Percentiles rank a stretch among this genome's conserved stretches.
These are phyloP conservation scores for Philonicus albiceps DNA, from an alignment of 2,888 invertebrate genomes.

Conservation along the genomic window DNA sequence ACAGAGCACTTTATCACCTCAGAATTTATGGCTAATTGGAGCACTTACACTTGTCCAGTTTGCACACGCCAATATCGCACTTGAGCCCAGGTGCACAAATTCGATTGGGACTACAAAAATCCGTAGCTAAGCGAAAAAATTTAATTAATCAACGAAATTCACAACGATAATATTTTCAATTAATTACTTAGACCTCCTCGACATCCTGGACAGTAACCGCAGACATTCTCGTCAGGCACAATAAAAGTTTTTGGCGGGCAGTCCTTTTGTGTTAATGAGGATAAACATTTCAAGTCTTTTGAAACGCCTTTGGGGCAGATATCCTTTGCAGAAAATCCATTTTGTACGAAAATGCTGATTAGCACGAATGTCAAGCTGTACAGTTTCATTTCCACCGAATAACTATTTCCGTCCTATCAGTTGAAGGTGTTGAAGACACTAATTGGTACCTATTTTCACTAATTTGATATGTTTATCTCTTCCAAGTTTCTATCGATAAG, in stretches of 20 bases:
- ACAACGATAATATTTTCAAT: conserved; percentile 30
- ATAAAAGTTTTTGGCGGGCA: conserved; percentile 49
- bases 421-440: background rate
- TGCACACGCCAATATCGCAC: conserved; percentile 47
- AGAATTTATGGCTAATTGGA: background rate
- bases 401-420: background rate
- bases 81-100: conserved; percentile 34
- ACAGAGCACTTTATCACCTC: background rate
- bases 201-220: conserved; percentile 66
- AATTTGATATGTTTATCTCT: background rate
- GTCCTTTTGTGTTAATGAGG: conserved; percentile 51
- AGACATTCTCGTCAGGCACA: conserved; percentile 46
- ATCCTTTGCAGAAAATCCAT: background rate
- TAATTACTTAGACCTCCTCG: conserved; percentile 48
- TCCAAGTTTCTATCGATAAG: background rate
- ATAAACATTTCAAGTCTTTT: conserved; percentile 46
- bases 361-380: background rate
- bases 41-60: conserved; percentile 53
- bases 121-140: background rate
- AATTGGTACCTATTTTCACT: background rate
- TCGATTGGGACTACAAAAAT: conserved; percentile 17
- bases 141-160: background rate
- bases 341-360: background rate
- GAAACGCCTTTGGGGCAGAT: background rate
- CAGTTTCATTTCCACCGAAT: background rate